Evolutionary conservation across 2,797 vertebrate species (phyloP), one percentile per base, ranked within the genome.

Genomic region (Anguilla marmorata): DNA sequence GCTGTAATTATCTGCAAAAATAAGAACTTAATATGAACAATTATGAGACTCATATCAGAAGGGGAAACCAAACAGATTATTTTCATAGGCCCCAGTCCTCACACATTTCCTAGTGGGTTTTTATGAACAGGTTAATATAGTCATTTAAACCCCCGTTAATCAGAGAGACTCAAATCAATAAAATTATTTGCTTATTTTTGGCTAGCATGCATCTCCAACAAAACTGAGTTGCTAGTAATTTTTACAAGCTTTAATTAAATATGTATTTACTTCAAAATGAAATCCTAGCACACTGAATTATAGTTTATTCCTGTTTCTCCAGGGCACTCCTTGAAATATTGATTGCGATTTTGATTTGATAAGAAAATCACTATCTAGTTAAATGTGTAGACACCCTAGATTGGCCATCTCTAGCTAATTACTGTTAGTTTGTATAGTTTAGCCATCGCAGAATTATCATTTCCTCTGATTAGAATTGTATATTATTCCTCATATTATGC

Each of bases 21-120:
- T 87, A 84, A 87, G 30, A 84, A 85, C 54, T 86, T 84, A 89
- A 87, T 89, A 83, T 87, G 86, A 89, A 83, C 33, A 85, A 74
- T 56, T 52, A 27, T 83, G 50, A 87, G 86, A 87, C 86, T 85
- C 60, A 87, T 74, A 87, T 52, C 50, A 60, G 63, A n/a, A 72
- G 9, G 56, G 24, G 50, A 87, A 85, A 69, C 66, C 76, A 58
- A 76, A 85, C 58, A 82, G 56, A 56, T 80, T 69, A 0, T 83
- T 88, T 56, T 58, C 54, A 60, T 52, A 85, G 63, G 52, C 19
- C 86, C 88, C 41, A 82, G 24, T 86, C 84, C 58, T 48, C 85
- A 74, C 41, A 24, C 50, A 48, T 21, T 41, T 84, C 48, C 60
- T 84, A 83, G 82, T 88, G 56, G 45, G 76, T 84, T 86, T 69